Base-by-base conservation (phyloP, 1,140 invertebrate genomes). In the Hylaeus anthracinus region DNA sequence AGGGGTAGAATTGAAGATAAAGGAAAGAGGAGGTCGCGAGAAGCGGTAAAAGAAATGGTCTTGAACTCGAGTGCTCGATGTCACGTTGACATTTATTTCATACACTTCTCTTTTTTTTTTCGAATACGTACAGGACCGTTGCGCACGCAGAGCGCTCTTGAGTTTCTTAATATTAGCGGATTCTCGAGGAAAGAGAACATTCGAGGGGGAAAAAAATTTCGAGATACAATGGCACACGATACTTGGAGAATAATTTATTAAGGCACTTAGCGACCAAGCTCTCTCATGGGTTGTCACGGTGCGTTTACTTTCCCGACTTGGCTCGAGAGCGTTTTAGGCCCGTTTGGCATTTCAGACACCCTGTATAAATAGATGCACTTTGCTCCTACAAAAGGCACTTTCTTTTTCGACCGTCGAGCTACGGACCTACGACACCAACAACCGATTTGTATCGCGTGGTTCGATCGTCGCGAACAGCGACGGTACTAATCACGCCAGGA, bases 301-400 rank as follows among this genome's bases (percentile, higher is more conserved):
- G 88, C 89, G 86, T 91, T 91, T 91, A 87, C 86, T 81, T 83
- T 76, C 82, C 73, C 85, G 82, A 88, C 87, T 90, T 88, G 84
- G 83, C 81, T 85, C 87, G 79, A 80, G 89, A 86, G 80, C 81
- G 85, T 87, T 88, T 90, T 83, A 87, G 76, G 84, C 84, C 88
- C 88, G 87, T 90, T 90, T 86, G 88, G 90, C 86, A 90, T 90
- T 90, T 89, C 82, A 90, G 85, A 88, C 82, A 89, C 84, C 85
- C 83, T 80, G 84, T 89, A 90, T 90, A 91, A 91, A 91, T 90
- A 91, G 90, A 90, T 85, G 84, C 88, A 90, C 89, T 91, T 91
- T 90, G 88, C 87, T 90, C 84, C 88, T 88, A 90, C 89, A 87
- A 87, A 90, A 89, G 86, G 87, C 88, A 91, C 90, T 91, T 91